Conservation (phyloP, 1,140 invertebrate genomes). For the Pantala flavescens region DNA sequence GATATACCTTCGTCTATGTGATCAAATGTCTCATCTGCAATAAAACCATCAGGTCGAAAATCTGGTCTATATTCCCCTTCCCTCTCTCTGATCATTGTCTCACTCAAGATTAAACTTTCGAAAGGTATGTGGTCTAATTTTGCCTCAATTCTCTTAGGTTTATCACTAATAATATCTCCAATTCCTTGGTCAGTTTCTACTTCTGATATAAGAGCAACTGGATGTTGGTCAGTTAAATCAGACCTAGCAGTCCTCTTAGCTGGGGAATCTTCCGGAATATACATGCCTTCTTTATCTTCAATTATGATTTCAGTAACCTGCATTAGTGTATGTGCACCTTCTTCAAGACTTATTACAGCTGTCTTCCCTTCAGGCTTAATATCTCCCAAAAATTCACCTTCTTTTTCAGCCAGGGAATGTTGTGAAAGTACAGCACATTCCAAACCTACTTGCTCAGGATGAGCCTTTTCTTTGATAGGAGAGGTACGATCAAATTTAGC, state of each 20-base stretch:
- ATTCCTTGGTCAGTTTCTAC: slow-evolving; percentile 33
- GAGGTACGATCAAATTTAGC: slow-evolving; percentile 26
- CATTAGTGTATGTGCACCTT: slow-evolving; percentile 34
- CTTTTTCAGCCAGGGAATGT: slow-evolving; percentile 40
- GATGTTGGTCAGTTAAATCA: slow-evolving; percentile 36
- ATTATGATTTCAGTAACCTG: slow-evolving; percentile 39
- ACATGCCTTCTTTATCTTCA: slow-evolving; percentile 41
- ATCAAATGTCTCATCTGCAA: not conserved
- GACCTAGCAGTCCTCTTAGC: slow-evolving; percentile 33
- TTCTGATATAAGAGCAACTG: slow-evolving; percentile 42
- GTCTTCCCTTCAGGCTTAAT: slow-evolving; percentile 31
- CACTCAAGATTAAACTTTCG: slow-evolving; percentile 24
- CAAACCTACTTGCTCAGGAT: slow-evolving; percentile 29
- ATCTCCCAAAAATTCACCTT: slow-evolving; percentile 36
- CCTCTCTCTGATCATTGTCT: slow-evolving; percentile 25
- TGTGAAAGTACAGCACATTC: slow-evolving; percentile 30
- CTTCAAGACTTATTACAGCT: slow-evolving; percentile 36
- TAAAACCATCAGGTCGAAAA: slow-evolving; percentile 17
- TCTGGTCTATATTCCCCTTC: slow-evolving; percentile 23
- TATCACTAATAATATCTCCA: slow-evolving; percentile 30
- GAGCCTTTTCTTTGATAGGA: slow-evolving; percentile 30
- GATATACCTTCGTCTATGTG: slow-evolving; percentile 20
- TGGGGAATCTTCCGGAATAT: slow-evolving; percentile 22
- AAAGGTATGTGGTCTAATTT: slow-evolving; percentile 28
- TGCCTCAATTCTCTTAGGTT: slow-evolving; percentile 32